phyloP scores from a whole-genome alignment of 2,888 invertebrate genomes.

The Colletes collaris region DNA sequence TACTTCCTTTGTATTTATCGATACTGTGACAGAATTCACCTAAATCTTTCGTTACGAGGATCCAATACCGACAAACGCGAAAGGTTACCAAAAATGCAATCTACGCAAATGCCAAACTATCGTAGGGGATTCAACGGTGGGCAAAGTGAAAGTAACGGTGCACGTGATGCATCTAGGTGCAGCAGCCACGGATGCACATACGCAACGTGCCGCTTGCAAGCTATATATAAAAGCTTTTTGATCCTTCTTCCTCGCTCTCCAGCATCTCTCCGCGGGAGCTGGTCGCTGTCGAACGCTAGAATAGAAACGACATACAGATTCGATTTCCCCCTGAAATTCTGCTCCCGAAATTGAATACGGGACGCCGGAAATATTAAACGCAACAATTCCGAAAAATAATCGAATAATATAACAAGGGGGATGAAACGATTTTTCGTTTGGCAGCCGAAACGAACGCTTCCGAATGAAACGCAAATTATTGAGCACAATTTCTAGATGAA shows the following conservation, averaged over 20 bases:
- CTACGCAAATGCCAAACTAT: background rate
- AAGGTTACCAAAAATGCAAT: background rate
- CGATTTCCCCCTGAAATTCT: constrained; percentile 3
- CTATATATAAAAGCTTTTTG: constrained; percentile 41
- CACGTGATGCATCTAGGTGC: constrained; percentile 3
- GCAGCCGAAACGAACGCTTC: too few relatives aligned
- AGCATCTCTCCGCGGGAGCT: background rate
- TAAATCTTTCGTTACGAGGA: too few relatives aligned
- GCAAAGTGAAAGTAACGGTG: constrained; percentile 12
- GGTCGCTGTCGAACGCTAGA: constrained; percentile 36
- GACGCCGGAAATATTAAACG: background rate
- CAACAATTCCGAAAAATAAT: too few relatives aligned
- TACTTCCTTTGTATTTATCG: too few relatives aligned
- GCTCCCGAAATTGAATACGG: background rate
- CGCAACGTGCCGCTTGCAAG: constrained; percentile 5
- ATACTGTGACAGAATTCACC: too few relatives aligned
- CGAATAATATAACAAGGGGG: too few relatives aligned
- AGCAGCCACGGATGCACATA: constrained; percentile 9
- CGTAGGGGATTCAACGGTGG: too few relatives aligned
- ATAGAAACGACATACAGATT: constrained; percentile 29
- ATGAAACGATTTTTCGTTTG: too few relatives aligned
- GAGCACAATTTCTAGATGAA: too few relatives aligned
- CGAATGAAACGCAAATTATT: too few relatives aligned
- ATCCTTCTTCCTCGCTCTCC: constrained; percentile 15
- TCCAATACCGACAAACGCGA: too few relatives aligned